These are phyloP conservation scores for Euwallacea fornicatus DNA, from an alignment of 1,140 invertebrate species.

Conservation along the genomic window DNA sequence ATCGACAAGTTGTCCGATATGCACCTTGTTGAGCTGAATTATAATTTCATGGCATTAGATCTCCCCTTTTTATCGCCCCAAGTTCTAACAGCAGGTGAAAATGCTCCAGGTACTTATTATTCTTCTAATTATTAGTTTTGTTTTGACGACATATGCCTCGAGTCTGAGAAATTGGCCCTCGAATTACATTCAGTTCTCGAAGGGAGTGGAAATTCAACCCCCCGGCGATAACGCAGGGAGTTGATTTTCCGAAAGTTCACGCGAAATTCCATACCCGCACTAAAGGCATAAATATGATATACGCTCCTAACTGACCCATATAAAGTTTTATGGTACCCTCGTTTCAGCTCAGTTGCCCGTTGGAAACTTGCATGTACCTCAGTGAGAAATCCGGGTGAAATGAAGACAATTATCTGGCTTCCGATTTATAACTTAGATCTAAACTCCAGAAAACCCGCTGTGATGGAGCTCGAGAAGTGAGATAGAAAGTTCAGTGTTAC, in stretches of 20 bases:
- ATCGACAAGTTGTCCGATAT: conserved; percentile 27
- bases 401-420: conserved; percentile 24
- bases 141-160: neutral
- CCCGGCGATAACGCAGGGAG: neutral
- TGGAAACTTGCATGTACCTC: neutral
- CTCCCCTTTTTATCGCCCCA: neutral
- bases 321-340: no score
- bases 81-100: neutral
- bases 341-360: no score
- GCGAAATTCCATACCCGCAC: neutral
- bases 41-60: conserved; percentile 23
- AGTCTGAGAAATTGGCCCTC: no score
- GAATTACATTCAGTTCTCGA: no score
- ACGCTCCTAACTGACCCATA: no score
- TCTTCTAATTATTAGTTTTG: neutral
- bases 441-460: conserved; percentile 19
- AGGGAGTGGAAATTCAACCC: no score
- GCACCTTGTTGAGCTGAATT: conserved; percentile 27
- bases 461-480: conserved; percentile 14
- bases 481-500: conserved; percentile 30
- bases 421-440: conserved; percentile 29
- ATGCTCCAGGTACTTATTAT: neutral
- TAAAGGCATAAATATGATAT: no score
- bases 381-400: conserved; percentile 13
- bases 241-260: neutral